Evolutionary conservation across 1,140 invertebrate genomes (phyloP).

Genomic region (Bombus picipes): DNA sequence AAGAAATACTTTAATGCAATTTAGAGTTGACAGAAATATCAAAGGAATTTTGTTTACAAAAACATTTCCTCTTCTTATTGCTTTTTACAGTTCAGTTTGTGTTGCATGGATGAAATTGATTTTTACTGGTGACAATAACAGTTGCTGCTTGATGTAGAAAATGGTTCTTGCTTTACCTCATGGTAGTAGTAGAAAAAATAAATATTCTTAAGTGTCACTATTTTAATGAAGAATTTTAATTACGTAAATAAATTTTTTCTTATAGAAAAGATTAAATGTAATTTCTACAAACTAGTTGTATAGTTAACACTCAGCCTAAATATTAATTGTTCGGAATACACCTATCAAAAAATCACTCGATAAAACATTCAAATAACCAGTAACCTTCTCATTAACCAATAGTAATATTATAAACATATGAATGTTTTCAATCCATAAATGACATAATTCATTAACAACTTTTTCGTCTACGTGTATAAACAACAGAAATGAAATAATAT

Average conservation of each 20-base stretch:
- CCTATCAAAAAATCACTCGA: no score
- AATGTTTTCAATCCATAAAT: neutral
- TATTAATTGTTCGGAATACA: no score
- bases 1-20: neutral
- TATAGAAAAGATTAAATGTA: no score
- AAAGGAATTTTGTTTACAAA: neutral
- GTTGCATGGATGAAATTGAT: neutral
- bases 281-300: no score
- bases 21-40: neutral
- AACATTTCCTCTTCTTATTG: neutral
- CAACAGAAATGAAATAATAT: neutral
- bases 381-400: no score
- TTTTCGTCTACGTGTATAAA: no score
- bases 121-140: no score
- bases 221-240: no score
- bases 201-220: no score
- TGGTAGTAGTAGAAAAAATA: no score
- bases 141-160: neutral
- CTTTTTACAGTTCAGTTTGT: neutral
- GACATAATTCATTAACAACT: neutral
- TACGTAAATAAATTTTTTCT: no score
- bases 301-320: no score
- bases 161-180: neutral
- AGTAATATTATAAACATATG: neutral
- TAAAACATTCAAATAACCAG: neutral